These are phyloP conservation scores for Corella eumyota DNA, from an alignment of 23 tunicate genomes.

Conservation along the genomic window DNA sequence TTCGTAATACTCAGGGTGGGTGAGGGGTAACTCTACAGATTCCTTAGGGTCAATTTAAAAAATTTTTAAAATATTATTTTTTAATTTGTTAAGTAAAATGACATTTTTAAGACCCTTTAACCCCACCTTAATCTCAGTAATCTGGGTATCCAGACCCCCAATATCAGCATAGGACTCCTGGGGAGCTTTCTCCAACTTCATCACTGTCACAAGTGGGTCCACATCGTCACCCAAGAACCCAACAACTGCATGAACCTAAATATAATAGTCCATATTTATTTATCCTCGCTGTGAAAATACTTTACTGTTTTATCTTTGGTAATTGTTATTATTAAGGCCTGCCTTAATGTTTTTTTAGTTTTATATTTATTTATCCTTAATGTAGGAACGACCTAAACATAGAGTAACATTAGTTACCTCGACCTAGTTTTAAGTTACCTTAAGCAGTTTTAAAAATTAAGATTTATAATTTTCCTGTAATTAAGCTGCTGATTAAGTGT, in stretches of 20 bases:
- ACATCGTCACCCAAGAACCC: constrained; percentile 97
- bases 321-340: too few relatives aligned
- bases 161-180: constrained; percentile 98
- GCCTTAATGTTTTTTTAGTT: too few relatives aligned
- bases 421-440: too few relatives aligned
- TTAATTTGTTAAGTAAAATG: background rate
- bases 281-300: too few relatives aligned
- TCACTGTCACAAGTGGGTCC: constrained; percentile 96
- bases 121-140: constrained; percentile 91
- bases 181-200: constrained; percentile 99
- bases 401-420: too few relatives aligned
- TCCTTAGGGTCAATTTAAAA: constrained; percentile 27
- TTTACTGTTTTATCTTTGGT: too few relatives aligned
- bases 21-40: constrained; percentile 95
- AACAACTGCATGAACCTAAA: constrained; percentile 95
- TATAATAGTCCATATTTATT: background rate
- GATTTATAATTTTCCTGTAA: too few relatives aligned
- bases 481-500: too few relatives aligned
- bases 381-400: too few relatives aligned
- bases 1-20: constrained; percentile 99
- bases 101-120: background rate
- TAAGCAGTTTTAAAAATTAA: too few relatives aligned
- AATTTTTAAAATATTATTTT: background rate
- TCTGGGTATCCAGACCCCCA: constrained; percentile 95
- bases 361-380: too few relatives aligned